A percentile compares a stretch with the other conserved stretches of the same genome.
These are phyloP conservation scores for Dendroctonus ponderosae DNA, from an alignment of 1,140 invertebrate genomes.

Conservation along the genomic window DNA sequence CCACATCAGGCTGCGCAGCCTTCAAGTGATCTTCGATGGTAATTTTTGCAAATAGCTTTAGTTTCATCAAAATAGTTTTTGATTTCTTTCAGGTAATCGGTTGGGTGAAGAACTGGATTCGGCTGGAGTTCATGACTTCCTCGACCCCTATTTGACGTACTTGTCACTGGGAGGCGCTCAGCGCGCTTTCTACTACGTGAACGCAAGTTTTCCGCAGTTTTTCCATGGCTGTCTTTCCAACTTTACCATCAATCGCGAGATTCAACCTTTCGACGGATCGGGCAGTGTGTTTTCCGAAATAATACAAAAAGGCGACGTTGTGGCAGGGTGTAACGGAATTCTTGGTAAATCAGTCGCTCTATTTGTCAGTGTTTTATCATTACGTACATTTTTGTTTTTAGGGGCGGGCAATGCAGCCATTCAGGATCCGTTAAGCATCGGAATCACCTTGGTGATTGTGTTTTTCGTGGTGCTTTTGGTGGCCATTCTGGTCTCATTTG, in stretches of 20 bases:
- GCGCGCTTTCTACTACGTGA: constrained; percentile 56
- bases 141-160: constrained; percentile 83
- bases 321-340: constrained; percentile 65
- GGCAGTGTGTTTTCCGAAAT: constrained; percentile 75
- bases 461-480: constrained; percentile 89
- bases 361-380: neutral
- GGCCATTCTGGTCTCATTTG: constrained; percentile 83
- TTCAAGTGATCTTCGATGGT: constrained; percentile 70
- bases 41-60: neutral
- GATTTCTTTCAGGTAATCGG: constrained; percentile 42
- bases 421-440: constrained; percentile 84
- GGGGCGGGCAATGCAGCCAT: constrained; percentile 72
- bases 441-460: constrained; percentile 88
- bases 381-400: constrained; percentile 44
- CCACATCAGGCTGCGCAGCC: constrained; percentile 63
- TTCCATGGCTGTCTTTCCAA: constrained; percentile 90
- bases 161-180: constrained; percentile 74
- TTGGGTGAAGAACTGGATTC: constrained; percentile 82
- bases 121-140: constrained; percentile 83
- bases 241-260: constrained; percentile 84
- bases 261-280: constrained; percentile 85
- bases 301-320: constrained; percentile 66
- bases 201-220: constrained; percentile 54
- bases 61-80: neutral
- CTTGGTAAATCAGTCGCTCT: constrained; percentile 5